Evolutionary conservation across 2,797 vertebrate genomes (phyloP).

Genomic region (Amazona finschi): DNA sequence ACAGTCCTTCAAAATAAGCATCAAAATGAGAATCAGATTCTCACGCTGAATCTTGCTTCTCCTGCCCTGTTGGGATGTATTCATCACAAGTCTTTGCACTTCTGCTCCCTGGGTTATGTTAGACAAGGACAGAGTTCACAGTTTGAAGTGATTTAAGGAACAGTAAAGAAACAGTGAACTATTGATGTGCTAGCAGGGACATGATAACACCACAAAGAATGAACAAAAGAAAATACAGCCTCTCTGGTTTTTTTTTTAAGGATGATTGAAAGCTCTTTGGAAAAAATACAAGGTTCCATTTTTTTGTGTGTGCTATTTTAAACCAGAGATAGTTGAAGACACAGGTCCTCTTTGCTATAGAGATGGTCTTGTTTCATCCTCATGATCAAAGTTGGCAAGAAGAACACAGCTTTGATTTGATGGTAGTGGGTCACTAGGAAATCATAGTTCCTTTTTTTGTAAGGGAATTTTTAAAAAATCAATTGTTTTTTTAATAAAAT

Average conservation of each 20-base stretch:
- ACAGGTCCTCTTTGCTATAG: neutral
- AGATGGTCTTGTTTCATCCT: neutral
- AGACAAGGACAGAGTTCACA: neutral
- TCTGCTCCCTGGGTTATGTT: neutral
- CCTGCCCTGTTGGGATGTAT: neutral
- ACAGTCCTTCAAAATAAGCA: neutral
- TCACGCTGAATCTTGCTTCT: neutral
- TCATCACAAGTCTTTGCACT: neutral
- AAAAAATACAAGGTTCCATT: rapidly evolving
- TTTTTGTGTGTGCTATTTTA: neutral
- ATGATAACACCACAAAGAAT: neutral
- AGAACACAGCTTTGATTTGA: neutral
- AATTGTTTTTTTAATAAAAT: neutral
- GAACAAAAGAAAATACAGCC: neutral
- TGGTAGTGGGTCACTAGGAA: neutral
- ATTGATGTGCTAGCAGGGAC: neutral
- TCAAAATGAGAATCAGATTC: neutral
- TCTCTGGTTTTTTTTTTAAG: neutral
- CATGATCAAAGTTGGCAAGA: neutral
- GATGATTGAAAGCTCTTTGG: neutral
- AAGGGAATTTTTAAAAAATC: neutral
- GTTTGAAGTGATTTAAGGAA: neutral
- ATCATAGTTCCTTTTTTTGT: neutral
- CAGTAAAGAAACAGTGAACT: neutral
- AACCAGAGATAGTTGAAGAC: neutral